These are phyloP conservation scores for Molorchus minor DNA, from an alignment of 2,888 invertebrate species.

Conservation along the genomic window DNA sequence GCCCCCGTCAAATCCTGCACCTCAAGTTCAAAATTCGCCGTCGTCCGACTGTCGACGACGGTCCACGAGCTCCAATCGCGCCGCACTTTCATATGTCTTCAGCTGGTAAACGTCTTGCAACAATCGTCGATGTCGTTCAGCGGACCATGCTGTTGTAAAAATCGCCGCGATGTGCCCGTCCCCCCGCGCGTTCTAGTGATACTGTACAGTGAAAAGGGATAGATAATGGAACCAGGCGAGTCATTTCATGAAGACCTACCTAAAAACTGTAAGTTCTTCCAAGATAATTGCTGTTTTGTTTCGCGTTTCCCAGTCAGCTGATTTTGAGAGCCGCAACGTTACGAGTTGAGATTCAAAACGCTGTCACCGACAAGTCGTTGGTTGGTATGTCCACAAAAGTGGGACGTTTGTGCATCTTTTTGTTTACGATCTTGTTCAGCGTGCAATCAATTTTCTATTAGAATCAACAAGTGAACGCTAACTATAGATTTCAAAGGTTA, in stretches of 20 bases:
- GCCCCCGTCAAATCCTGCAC: not conserved
- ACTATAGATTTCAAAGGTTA: conserved; percentile 19
- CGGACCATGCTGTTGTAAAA: conserved; percentile 15
- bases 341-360: conserved; percentile 14
- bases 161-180: conserved; percentile 17
- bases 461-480: not conserved
- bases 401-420: not conserved
- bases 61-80: conserved; percentile 7
- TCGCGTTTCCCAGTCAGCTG: not conserved
- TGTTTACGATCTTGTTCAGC: not conserved
- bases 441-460: conserved; percentile 1
- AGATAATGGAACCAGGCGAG: conserved; percentile 34
- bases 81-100: conserved; percentile 48
- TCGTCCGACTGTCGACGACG: conserved; percentile 8
- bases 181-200: conserved; percentile 14
- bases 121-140: conserved; percentile 19
- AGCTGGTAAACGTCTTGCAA: conserved; percentile 41
- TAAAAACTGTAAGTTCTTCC: conserved; percentile 32
- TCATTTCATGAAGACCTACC: conserved; percentile 29
- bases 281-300: not conserved
- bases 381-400: not conserved
- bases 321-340: not conserved
- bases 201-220: conserved; percentile 30
- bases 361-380: not conserved
- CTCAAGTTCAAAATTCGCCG: conserved; percentile 23